Conservation (phyloP, 2,888 invertebrate genomes). For the Drosophila mimetica region DNA sequence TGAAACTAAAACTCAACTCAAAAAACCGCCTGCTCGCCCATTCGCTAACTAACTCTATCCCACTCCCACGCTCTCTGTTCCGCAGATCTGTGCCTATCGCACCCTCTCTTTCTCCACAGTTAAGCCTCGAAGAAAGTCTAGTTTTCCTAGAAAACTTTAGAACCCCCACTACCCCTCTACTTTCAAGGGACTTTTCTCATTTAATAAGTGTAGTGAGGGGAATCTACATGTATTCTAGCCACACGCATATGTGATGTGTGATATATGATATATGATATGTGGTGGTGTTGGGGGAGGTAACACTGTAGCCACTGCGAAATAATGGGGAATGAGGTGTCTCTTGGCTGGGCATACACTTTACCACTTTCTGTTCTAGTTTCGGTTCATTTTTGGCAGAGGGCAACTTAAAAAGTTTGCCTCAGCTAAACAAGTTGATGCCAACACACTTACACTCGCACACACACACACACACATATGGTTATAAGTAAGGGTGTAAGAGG, state of each 20-base stretch:
- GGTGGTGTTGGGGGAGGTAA: slow-evolving; percentile 17
- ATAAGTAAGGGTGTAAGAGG: slow-evolving; percentile 9
- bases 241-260: slow-evolving; percentile 7
- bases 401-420: slow-evolving; percentile 61
- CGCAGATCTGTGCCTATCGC: slow-evolving; percentile 8
- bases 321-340: slow-evolving; percentile 34
- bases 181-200: background rate
- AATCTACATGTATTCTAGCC: slow-evolving; percentile 15
- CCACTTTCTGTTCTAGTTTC: slow-evolving; percentile 56
- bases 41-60: slow-evolving; percentile 35
- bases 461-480: slow-evolving; percentile 12
- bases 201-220: slow-evolving; percentile 25
- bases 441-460: slow-evolving; percentile 29
- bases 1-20: slow-evolving; percentile 23
- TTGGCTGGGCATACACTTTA: slow-evolving; percentile 31
- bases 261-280: slow-evolving; percentile 5
- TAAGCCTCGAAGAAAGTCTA: background rate
- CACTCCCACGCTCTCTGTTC: slow-evolving; percentile 23
- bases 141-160: slow-evolving; percentile 2
- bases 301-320: slow-evolving; percentile 11
- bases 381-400: slow-evolving; percentile 57
- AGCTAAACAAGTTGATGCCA: slow-evolving; percentile 53
- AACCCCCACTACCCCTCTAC: background rate
- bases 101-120: slow-evolving; percentile 13
- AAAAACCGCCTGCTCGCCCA: slow-evolving; percentile 38